Evolutionary conservation across 2,113 vertebrate genomes (phyloP).

Genomic region (Ranitomeya variabilis): DNA sequence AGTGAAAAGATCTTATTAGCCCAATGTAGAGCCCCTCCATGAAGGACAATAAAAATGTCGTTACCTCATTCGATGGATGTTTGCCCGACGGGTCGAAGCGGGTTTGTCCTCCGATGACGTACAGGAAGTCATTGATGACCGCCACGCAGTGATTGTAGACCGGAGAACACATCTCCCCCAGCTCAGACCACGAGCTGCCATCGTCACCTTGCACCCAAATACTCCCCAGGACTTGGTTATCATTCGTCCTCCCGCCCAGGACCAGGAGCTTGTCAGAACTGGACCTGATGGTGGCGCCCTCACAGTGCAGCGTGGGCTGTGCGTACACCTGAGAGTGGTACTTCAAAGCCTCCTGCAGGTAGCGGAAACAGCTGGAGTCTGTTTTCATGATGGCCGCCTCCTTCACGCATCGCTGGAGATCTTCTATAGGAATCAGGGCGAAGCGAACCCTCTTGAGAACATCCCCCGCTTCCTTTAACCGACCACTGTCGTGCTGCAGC

Average conservation of each 20-base stretch:
- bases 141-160: conserved; percentile 67
- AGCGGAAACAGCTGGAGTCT: conserved; percentile 59
- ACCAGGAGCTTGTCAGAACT: conserved; percentile 43
- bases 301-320: conserved; percentile 60
- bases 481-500: conserved; percentile 24
- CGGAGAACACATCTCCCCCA: conserved; percentile 58
- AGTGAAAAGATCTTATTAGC: not conserved
- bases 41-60: not conserved
- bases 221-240: conserved; percentile 57
- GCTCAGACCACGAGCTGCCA: conserved; percentile 59
- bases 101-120: conserved; percentile 67
- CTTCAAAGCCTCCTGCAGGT: conserved; percentile 63
- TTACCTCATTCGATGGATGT: conserved; percentile 67
- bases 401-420: conserved; percentile 57
- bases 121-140: conserved; percentile 64
- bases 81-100: conserved; percentile 65
- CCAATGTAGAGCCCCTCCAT: not conserved
- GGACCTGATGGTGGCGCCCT: not conserved
- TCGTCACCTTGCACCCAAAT: conserved; percentile 63
- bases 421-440: conserved; percentile 62
- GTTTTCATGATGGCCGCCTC: conserved; percentile 59
- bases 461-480: conserved; percentile 25
- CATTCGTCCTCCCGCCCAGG: conserved; percentile 59
- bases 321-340: conserved; percentile 62
- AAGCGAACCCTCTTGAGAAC: conserved; percentile 61